Percentiles rank a stretch among this genome's conserved stretches.
phyloP scores from a whole-genome alignment of 2,113 vertebrate species.

The Chaetura pelagica region DNA sequence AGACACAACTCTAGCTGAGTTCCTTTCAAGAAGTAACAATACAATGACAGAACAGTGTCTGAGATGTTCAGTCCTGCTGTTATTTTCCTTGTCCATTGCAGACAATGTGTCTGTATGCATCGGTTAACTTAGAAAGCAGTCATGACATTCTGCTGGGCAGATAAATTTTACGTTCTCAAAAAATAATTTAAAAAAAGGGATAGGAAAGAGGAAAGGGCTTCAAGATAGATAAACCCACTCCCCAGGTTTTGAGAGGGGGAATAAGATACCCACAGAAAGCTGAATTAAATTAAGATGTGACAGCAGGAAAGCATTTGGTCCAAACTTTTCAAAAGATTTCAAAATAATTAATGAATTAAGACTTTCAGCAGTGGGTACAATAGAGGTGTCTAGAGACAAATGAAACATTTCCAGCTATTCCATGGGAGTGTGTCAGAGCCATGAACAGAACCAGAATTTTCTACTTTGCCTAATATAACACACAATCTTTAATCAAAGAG shows the following conservation, averaged over 20 bases:
- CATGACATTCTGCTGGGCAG: not conserved
- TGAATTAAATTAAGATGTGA: not conserved
- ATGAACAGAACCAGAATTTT: not conserved
- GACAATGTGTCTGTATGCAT: not conserved
- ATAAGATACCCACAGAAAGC: not conserved
- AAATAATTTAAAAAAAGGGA: not conserved
- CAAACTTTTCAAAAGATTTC: not conserved
- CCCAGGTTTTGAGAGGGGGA: accelerated
- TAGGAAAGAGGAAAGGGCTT: not conserved
- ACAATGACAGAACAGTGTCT: not conserved
- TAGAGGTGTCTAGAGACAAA: not conserved
- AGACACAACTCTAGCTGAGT: not conserved
- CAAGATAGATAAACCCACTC: not conserved
- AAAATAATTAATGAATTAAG: not conserved
- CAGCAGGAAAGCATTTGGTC: not conserved
- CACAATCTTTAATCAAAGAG: not conserved
- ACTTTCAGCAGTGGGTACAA: not conserved
- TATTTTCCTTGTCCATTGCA: not conserved
- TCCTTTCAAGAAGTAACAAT: not conserved
- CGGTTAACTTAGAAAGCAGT: not conserved
- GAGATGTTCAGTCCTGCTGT: not conserved
- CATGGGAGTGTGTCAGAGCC: accelerated
- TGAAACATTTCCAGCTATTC: not conserved
- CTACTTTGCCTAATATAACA: not conserved
- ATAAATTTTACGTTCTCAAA: not conserved